phyloP scores from a whole-genome alignment of 64 coral and sea anemone species.

The Orbicella faveolata region DNA sequence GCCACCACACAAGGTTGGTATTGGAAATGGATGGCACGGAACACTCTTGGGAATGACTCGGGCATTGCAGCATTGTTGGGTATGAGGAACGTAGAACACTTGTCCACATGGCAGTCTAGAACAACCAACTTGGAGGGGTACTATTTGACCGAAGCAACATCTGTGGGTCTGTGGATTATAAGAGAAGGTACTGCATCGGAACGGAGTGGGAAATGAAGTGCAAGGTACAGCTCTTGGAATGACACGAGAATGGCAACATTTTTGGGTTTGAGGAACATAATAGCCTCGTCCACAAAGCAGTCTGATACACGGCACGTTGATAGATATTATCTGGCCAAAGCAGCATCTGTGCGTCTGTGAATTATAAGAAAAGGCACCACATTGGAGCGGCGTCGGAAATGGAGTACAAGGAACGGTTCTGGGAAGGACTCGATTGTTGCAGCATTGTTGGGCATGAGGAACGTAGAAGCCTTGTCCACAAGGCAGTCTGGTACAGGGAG shows the following conservation, averaged over 20 bases:
- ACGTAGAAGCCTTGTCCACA: background rate
- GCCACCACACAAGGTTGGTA: background rate
- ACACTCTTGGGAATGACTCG: background rate
- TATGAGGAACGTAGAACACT: background rate
- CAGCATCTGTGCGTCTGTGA: conserved; percentile 8
- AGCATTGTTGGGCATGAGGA: conserved; percentile 1
- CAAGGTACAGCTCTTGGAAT: conserved; percentile 9
- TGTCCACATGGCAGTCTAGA: background rate
- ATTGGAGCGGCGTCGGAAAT: background rate
- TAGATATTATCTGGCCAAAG: conserved; percentile 3
- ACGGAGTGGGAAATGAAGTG: background rate
- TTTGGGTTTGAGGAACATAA: conserved; percentile 28
- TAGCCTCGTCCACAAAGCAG: background rate
- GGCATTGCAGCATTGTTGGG: background rate
- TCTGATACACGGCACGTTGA: background rate
- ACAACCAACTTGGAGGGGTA: background rate
- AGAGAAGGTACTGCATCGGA: background rate
- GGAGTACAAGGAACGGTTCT: background rate
- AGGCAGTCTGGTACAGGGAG: background rate
- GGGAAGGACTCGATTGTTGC: background rate
- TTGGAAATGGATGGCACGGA: background rate
- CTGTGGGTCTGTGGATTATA: background rate
- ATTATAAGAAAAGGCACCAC: conserved; percentile 7
- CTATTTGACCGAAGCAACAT: conserved; percentile 33
- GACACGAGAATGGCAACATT: conserved; percentile 1